Conservation (phyloP, 2,797 vertebrate genomes). For the Acipenser oxyrinchus region DNA sequence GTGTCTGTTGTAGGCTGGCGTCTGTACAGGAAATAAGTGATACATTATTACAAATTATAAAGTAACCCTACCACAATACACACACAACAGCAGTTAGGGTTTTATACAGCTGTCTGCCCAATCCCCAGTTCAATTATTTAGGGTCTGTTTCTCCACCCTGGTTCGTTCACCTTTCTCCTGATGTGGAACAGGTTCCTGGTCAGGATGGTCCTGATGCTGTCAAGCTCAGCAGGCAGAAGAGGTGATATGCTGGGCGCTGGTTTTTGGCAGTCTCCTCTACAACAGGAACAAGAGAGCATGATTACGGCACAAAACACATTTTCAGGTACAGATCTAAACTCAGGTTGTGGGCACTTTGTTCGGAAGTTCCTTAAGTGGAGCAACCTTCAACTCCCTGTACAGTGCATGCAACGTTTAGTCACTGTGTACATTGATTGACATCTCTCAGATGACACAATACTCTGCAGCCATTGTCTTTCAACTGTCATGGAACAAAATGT, state of each 20-base stretch:
- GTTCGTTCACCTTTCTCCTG: conserved; percentile 54
- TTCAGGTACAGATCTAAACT: too few relatives aligned
- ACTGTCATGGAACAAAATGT: too few relatives aligned
- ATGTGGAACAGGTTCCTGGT: conserved; percentile 67
- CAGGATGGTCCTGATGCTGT: conserved; percentile 66
- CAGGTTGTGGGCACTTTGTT: too few relatives aligned
- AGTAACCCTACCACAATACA: background rate
- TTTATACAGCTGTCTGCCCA: background rate
- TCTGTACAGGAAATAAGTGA: conserved; percentile 31
- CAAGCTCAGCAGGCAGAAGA: conserved; percentile 49
- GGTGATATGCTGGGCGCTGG: conserved; percentile 28
- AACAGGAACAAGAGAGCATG: background rate
- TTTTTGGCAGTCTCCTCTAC: conserved; percentile 29
- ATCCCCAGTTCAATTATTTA: background rate
- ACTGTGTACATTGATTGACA: too few relatives aligned
- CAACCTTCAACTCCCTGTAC: too few relatives aligned
- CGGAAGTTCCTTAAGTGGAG: too few relatives aligned
- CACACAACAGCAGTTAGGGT: background rate
- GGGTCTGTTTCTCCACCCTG: background rate
- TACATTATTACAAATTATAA: background rate
- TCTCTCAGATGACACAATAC: too few relatives aligned
- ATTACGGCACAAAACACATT: too few relatives aligned
- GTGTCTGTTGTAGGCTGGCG: conserved; percentile 67
- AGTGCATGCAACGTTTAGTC: too few relatives aligned
- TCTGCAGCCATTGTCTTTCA: too few relatives aligned